phyloP scores from a whole-genome alignment of 2,797 vertebrate species.

The Rhabdophis nuchalis region DNA sequence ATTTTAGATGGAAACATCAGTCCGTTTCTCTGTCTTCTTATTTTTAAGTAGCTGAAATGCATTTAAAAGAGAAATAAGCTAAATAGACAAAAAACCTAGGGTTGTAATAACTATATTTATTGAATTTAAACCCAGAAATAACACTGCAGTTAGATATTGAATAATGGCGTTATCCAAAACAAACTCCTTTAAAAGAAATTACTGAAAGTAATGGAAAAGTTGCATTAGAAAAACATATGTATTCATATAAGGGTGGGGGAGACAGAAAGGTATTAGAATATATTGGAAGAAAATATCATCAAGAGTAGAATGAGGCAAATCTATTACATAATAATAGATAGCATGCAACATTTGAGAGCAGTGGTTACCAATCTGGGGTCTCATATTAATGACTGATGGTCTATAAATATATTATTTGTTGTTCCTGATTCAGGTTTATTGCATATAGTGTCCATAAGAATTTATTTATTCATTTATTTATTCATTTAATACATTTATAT shows the following conservation, averaged over 20 bases:
- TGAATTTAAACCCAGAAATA: neutral
- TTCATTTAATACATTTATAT: neutral
- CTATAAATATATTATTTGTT: neutral
- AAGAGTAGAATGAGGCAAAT: neutral
- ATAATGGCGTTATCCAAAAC: neutral
- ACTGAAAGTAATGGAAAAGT: neutral
- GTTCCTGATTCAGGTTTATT: neutral
- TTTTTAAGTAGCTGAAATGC: neutral
- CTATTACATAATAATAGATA: neutral
- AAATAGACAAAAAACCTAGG: neutral
- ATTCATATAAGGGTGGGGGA: neutral
- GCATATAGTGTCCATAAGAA: neutral
- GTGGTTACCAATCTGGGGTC: neutral
- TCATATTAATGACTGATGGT: neutral
- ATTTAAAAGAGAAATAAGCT: conserved; percentile 13
- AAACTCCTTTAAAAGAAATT: neutral
- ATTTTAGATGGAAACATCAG: conserved; percentile 10
- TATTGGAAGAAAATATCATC: neutral
- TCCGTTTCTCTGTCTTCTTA: neutral
- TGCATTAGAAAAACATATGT: neutral
- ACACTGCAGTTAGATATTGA: neutral
- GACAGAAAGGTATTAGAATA: neutral
- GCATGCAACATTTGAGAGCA: neutral
- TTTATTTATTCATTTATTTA: neutral
- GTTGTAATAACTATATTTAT: neutral